Evolutionary conservation across 2,888 invertebrate genomes (phyloP).

Genomic region (Idaea aversata): DNA sequence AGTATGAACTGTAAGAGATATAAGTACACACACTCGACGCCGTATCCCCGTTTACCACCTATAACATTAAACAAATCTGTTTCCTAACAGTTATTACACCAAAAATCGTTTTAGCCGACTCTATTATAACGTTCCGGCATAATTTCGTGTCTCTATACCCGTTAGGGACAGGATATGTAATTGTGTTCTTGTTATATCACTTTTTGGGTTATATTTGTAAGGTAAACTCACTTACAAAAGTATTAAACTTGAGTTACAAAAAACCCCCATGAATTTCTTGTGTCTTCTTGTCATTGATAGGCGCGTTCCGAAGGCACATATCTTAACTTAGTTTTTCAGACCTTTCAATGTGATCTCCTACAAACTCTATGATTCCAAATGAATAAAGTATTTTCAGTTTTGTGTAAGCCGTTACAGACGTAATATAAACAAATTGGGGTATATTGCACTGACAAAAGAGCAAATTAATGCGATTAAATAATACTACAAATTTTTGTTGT

Average conservation of each 20-base stretch:
- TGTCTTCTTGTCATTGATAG: too few species aligned
- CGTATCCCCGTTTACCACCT: not conserved
- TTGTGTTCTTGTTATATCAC: not conserved
- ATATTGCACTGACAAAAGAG: too few species aligned
- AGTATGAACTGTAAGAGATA: not conserved
- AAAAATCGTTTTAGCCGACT: slow-evolving; percentile 1
- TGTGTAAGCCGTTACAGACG: too few species aligned
- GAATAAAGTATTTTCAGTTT: too few species aligned
- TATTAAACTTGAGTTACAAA: not conserved
- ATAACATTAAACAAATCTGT: not conserved
- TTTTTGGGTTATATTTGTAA: not conserved
- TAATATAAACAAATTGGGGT: too few species aligned
- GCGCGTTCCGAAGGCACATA: too few species aligned
- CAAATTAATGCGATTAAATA: too few species aligned
- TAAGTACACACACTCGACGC: not conserved
- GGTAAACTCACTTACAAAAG: not conserved
- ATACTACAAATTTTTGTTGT: too few species aligned
- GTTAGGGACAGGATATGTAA: not conserved
- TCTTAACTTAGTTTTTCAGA: too few species aligned
- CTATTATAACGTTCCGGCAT: not conserved
- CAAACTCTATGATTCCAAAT: too few species aligned
- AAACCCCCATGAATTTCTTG: too few species aligned
- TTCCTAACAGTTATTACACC: not conserved
- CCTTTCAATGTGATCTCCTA: too few species aligned
- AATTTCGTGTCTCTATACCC: not conserved